Evolutionary conservation across 2,888 invertebrate genomes (phyloP).

Genomic region (Agrochola lychnidis): DNA sequence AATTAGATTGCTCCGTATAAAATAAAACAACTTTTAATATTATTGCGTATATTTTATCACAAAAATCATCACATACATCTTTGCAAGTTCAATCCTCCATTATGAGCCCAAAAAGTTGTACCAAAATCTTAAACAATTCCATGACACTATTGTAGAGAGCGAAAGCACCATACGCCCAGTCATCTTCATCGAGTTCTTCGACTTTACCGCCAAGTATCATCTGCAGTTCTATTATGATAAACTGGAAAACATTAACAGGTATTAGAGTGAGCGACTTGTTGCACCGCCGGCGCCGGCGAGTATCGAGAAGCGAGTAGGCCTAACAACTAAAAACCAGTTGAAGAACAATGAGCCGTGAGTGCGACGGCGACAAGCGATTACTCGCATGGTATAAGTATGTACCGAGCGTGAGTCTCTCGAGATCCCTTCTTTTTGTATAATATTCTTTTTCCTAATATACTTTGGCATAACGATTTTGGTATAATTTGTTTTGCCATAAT

Average conservation of each 20-base stretch:
- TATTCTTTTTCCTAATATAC: too few relatives aligned
- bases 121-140: neutral
- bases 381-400: neutral
- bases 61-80: neutral
- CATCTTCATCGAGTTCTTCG: conserved; percentile 72
- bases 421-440: too few relatives aligned
- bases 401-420: neutral
- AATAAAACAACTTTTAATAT: too few relatives aligned
- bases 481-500: too few relatives aligned
- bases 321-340: neutral
- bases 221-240: conserved; percentile 77
- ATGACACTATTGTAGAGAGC: conserved; percentile 76
- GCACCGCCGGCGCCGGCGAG: neutral
- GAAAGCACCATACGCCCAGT: conserved; percentile 75
- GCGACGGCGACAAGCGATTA: neutral
- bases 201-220: conserved; percentile 77
- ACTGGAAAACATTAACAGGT: conserved; percentile 65
- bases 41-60: too few relatives aligned
- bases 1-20: too few relatives aligned
- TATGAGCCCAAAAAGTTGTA: too few relatives aligned
- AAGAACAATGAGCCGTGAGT: neutral
- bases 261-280: neutral
- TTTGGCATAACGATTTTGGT: too few relatives aligned
- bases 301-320: neutral
- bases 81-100: neutral